A percentile compares a stretch with the other conserved stretches of the same genome.
These are phyloP conservation scores for Philotrypesis tridentata DNA, from an alignment of 1,140 invertebrate genomes.

Conservation along the genomic window DNA sequence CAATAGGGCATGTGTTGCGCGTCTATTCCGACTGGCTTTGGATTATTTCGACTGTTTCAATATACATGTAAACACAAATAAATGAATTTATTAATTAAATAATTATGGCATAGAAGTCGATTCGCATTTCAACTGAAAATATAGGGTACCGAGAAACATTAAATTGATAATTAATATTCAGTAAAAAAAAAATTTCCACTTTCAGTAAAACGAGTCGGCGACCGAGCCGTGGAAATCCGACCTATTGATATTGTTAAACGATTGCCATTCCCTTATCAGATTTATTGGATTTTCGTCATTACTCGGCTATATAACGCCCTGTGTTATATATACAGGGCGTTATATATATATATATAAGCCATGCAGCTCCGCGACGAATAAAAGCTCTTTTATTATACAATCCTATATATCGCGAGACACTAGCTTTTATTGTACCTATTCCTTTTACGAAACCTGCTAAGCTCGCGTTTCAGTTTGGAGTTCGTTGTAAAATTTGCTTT, in stretches of 20 bases:
- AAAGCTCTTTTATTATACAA: too few relatives aligned
- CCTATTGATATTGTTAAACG: not conserved
- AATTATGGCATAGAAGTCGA: too few relatives aligned
- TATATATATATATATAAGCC: too few relatives aligned
- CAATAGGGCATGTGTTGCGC: not conserved
- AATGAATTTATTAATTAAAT: not conserved
- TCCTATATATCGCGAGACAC: too few relatives aligned
- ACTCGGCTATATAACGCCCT: too few relatives aligned
- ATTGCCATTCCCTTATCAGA: not conserved
- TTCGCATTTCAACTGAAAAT: not conserved
- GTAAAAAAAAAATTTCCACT: too few relatives aligned
- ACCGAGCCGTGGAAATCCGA: not conserved
- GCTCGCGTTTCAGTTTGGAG: not conserved
- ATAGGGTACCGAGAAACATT: too few relatives aligned
- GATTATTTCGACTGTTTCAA: not conserved
- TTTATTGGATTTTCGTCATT: not conserved
- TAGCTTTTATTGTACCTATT: too few relatives aligned
- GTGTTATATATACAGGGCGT: too few relatives aligned
- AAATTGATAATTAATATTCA: too few relatives aligned
- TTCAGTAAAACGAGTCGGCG: not conserved
- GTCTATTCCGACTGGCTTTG: not conserved
- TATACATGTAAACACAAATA: not conserved
- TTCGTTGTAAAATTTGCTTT: not conserved
- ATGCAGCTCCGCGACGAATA: too few relatives aligned
- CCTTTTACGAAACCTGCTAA: not conserved